Evolutionary conservation across 2,888 invertebrate genomes (phyloP).

Genomic region (Drosophila neutralis): DNA sequence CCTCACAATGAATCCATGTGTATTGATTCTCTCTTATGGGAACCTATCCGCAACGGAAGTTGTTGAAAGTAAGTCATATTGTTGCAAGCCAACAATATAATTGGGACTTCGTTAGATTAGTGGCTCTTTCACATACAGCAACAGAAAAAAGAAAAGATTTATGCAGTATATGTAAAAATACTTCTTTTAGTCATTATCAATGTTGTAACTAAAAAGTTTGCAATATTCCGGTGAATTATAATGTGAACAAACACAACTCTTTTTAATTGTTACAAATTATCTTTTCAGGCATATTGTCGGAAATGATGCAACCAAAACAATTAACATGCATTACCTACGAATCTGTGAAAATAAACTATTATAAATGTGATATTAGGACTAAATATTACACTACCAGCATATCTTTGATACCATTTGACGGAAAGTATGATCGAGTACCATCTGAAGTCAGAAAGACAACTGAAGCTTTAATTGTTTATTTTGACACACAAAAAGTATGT

Average conservation of each 20-base stretch:
- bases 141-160: not conserved
- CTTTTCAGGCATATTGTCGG: slow-evolving; percentile 42
- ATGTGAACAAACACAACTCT: not conserved
- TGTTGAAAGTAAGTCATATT: slow-evolving; percentile 44
- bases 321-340: slow-evolving; percentile 21
- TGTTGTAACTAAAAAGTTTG: not conserved
- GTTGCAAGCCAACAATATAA: not conserved
- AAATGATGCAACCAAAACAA: slow-evolving; percentile 43
- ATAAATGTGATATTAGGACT: slow-evolving; percentile 59
- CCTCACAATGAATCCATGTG: slow-evolving; percentile 46
- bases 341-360: slow-evolving; percentile 31
- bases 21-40: slow-evolving; percentile 54
- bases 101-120: too few relatives aligned
- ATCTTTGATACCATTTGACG: slow-evolving; percentile 58
- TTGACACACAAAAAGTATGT: slow-evolving; percentile 59
- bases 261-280: not conserved
- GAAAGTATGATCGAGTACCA: slow-evolving; percentile 56
- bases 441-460: slow-evolving; percentile 43
- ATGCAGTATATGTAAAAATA: not conserved
- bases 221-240: not conserved
- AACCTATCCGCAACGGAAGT: slow-evolving; percentile 38
- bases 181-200: not conserved
- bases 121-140: not conserved
- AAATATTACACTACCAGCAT: slow-evolving; percentile 62
- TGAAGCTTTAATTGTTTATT: slow-evolving; percentile 65